Evolutionary conservation across 2,797 vertebrate species (phyloP), one percentile per base, ranked within the genome.

Genomic region (Gymnopithys bicolor): DNA sequence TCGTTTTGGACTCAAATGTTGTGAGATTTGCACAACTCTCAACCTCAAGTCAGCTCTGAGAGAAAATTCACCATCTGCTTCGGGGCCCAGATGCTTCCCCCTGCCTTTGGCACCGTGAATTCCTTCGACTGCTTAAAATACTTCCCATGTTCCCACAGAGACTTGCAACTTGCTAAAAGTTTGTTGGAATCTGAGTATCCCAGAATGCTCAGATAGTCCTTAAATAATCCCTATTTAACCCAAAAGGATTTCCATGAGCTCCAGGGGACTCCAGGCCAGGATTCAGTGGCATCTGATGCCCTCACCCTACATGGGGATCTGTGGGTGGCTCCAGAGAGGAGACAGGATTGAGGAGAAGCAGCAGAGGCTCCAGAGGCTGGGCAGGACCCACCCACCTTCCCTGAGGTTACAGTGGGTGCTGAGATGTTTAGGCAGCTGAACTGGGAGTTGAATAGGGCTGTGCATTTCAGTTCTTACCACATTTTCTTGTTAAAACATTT

Each of bases 1-100:
- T 78, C 19, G 19, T 68, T 93, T 89, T 30, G 32, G 58, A 78
- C 19, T 30, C 37, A 63, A 86, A 87, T 5, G 30, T 35, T 67
- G n/a, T 63, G 69, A 88, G 82, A 93, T 96, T 91, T 93, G 76
- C 85, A 88, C 74, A 75, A 41, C 52, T 89, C 79, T 93, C 77
- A 76, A 74, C 39, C 59, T 82, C 27, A 22, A 49, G 73, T 93
- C 73, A 67, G 51, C 84, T 84, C 24, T 0, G 39, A 81, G 70
- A 59, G 67, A 87, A 56, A 79, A 86, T 55, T 95, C 62, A 78
- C 93, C 81, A 19, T 59, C 76, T 93, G 89, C 83, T 90, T 41
- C 19, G 7, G 67, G 62, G 62, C 35, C 66, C 94, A 94, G 80
- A 59, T 90, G 92, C 89, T 91, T 87, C 76, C 45, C 87, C 87